phyloP scores from a whole-genome alignment of 2,888 invertebrate genomes.

The Hermaeophaga mercurialis region DNA sequence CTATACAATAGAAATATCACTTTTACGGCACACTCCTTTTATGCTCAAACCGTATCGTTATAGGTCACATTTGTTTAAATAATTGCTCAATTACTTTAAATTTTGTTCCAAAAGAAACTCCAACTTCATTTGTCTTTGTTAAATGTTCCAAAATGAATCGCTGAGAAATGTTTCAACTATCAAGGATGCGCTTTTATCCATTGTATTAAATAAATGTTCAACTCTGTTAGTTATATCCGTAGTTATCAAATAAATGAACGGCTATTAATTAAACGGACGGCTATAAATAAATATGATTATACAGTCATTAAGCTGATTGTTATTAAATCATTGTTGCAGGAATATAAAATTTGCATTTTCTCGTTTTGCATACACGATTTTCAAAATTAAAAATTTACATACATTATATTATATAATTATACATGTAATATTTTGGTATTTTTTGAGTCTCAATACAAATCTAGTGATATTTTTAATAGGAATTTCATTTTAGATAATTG shows the following conservation, averaged over 20 bases:
- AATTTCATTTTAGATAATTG: too few relatives aligned
- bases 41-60: slow-evolving; percentile 33
- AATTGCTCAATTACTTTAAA: slow-evolving; percentile 14
- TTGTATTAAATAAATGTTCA: slow-evolving; percentile 16
- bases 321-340: too few relatives aligned
- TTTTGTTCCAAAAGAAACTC: neutral
- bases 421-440: too few relatives aligned
- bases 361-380: too few relatives aligned
- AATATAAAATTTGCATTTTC: too few relatives aligned
- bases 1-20: slow-evolving; percentile 37
- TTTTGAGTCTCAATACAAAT: too few relatives aligned
- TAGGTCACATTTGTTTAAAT: slow-evolving; percentile 41
- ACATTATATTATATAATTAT: too few relatives aligned
- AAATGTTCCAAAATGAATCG: slow-evolving; percentile 2
- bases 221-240: neutral
- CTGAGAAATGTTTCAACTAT: slow-evolving; percentile 10
- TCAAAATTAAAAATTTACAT: too few relatives aligned
- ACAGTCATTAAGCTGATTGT: too few relatives aligned
- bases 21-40: slow-evolving; percentile 36
- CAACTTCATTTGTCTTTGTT: neutral
- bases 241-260: slow-evolving; percentile 17
- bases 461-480: too few relatives aligned
- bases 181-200: slow-evolving; percentile 9
- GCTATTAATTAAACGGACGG: too few relatives aligned
- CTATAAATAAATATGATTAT: too few relatives aligned